A percentile compares a stretch with the other conserved stretches of the same genome.
Conservation (phyloP, 1,140 invertebrate genomes). For the Triops cancriformis region DNA sequence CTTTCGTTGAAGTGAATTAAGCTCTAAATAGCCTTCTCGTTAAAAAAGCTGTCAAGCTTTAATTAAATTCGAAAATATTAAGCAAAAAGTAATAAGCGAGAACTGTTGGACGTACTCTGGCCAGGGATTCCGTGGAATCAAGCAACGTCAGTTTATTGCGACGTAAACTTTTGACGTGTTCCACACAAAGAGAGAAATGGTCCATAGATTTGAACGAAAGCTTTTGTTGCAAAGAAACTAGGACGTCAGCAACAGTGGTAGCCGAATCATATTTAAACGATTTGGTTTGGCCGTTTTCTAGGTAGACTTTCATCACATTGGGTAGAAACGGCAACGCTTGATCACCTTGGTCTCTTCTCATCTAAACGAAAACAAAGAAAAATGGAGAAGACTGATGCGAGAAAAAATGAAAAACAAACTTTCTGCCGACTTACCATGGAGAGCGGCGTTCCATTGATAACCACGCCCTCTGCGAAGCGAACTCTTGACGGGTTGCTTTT, state of each 20-base stretch:
- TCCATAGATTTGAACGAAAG: constrained; percentile 67
- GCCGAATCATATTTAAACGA: constrained; percentile 91
- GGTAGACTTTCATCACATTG: constrained; percentile 79
- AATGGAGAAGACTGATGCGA: background rate
- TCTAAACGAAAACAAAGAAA: constrained; percentile 42
- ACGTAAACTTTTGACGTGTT: constrained; percentile 77
- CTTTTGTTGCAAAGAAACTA: constrained; percentile 74
- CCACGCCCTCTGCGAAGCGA: constrained; percentile 77
- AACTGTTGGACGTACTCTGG: constrained; percentile 53
- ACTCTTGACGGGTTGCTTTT: constrained; percentile 73
- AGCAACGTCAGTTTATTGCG: constrained; percentile 74
- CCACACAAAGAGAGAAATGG: constrained; percentile 78
- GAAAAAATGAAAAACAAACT: background rate
- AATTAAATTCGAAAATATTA: background rate
- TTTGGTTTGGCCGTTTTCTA: constrained; percentile 91
- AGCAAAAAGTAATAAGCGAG: background rate
- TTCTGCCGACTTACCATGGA: constrained; percentile 36
- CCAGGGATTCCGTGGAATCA: constrained; percentile 70
- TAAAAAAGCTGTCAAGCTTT: too few relatives aligned
- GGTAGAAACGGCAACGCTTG: constrained; percentile 78
- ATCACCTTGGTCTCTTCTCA: constrained; percentile 63
- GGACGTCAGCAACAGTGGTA: constrained; percentile 79
- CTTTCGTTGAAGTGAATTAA: too few relatives aligned
- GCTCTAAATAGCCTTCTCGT: too few relatives aligned
- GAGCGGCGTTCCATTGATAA: constrained; percentile 63